Evolutionary conservation across 2,797 vertebrate genomes (phyloP).

Genomic region (Peromyscus eremicus): DNA sequence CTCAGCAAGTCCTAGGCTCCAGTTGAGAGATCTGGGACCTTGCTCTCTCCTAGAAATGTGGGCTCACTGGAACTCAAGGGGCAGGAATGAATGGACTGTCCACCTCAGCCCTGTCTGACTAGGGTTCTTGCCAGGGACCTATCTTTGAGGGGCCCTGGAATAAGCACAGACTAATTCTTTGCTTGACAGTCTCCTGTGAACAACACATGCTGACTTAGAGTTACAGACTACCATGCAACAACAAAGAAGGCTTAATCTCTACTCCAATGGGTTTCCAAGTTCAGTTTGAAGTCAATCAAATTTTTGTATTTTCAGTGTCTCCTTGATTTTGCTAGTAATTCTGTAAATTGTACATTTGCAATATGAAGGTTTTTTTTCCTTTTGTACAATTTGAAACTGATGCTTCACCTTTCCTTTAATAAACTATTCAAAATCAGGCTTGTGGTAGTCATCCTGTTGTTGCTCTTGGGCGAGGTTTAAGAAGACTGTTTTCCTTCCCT

Average conservation of each 20-base stretch:
- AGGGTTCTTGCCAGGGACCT: conserved; percentile 80
- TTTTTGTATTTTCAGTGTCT: conserved; percentile 92
- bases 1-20: conserved; percentile 81
- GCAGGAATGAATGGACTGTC: conserved; percentile 78
- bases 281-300: conserved; percentile 90
- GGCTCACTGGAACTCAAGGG: conserved; percentile 64
- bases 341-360: conserved; percentile 98
- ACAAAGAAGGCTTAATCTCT: conserved; percentile 84
- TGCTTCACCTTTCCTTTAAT: conserved; percentile 96
- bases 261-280: conserved; percentile 90
- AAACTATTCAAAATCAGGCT: conserved; percentile 93
- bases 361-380: conserved; percentile 91
- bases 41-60: conserved; percentile 59
- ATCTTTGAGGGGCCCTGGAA: conserved; percentile 78
- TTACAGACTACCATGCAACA: conserved; percentile 88
- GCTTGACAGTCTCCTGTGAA: conserved; percentile 88
- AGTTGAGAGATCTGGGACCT: conserved; percentile 48
- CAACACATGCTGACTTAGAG: conserved; percentile 87
- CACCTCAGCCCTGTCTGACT: conserved; percentile 29
- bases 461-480: conserved; percentile 58
- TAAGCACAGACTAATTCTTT: conserved; percentile 85
- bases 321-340: conserved; percentile 94
- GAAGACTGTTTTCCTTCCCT: conserved; percentile 31
- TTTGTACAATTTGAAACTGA: conserved; percentile 95
- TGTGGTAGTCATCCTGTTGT: conserved; percentile 88